Evolutionary conservation across 2,888 invertebrate species (phyloP).

Genomic region (Molorchus minor): DNA sequence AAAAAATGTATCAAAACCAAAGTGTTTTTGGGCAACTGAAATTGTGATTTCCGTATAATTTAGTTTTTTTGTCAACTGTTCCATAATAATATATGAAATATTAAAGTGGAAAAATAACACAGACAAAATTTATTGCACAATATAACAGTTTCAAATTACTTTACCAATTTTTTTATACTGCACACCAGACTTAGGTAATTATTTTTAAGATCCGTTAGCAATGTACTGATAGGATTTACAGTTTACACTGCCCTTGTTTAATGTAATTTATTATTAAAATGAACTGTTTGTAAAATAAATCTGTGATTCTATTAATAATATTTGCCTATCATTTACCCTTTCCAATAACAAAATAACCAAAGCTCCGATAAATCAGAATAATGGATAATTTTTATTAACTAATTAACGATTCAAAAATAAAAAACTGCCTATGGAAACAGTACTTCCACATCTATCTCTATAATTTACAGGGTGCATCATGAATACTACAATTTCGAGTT

Average conservation of each 20-base stretch:
- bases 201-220: constrained; percentile 31
- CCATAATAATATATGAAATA: neutral
- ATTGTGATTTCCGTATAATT: neutral
- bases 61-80: neutral
- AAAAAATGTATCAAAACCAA: neutral
- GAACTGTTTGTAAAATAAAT: constrained; percentile 62
- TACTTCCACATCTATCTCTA: too few relatives aligned
- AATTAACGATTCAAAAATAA: too few relatives aligned
- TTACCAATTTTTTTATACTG: constrained; percentile 20
- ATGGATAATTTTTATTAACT: too few relatives aligned
- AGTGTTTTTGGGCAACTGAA: neutral
- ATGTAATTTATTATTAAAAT: constrained; percentile 58
- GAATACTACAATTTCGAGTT: too few relatives aligned
- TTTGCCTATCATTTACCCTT: constrained; percentile 3
- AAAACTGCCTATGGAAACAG: too few relatives aligned
- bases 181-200: constrained; percentile 19
- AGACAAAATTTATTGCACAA: constrained; percentile 12
- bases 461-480: too few relatives aligned
- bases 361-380: too few relatives aligned
- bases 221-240: constrained; percentile 48
- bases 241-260: constrained; percentile 54
- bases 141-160: constrained; percentile 15
- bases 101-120: too few relatives aligned
- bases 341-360: too few relatives aligned
- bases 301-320: constrained; percentile 58